phyloP scores from a whole-genome alignment of 2,797 vertebrate genomes.

The Syndactyla subalaris region DNA sequence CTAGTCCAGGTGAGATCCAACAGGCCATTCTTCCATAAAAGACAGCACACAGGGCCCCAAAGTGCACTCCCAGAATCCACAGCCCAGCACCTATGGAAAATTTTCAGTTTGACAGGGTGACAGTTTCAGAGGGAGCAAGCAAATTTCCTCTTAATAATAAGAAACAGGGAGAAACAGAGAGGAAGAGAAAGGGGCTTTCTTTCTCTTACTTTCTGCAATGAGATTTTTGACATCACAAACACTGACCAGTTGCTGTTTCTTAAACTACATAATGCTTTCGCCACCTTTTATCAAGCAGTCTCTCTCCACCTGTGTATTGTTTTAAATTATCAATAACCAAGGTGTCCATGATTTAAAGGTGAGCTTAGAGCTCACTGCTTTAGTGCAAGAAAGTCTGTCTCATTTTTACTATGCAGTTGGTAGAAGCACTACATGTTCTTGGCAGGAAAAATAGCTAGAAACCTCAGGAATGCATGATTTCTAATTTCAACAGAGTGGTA shows the following conservation, averaged over 20 bases:
- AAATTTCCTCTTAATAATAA: conserved; percentile 44
- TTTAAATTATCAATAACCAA: neutral
- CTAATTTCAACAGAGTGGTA: conserved; percentile 71
- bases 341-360: conserved; percentile 21
- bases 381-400: neutral
- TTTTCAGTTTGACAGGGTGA: conserved; percentile 20
- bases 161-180: neutral
- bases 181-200: neutral
- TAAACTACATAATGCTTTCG: neutral
- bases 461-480: conserved; percentile 72
- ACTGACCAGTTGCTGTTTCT: neutral
- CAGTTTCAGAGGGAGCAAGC: neutral
- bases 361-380: neutral
- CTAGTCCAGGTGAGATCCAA: neutral
- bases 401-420: conserved; percentile 8
- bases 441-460: conserved; percentile 70
- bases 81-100: neutral
- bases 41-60: rapidly evolving
- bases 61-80: neutral
- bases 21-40: neutral
- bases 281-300: neutral
- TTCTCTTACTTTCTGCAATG: neutral
- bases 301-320: neutral
- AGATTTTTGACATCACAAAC: neutral
- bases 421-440: conserved; percentile 60